Base-by-base conservation (phyloP, 23 tunicate genomes). In the Trididemnum nubilum region DNA sequence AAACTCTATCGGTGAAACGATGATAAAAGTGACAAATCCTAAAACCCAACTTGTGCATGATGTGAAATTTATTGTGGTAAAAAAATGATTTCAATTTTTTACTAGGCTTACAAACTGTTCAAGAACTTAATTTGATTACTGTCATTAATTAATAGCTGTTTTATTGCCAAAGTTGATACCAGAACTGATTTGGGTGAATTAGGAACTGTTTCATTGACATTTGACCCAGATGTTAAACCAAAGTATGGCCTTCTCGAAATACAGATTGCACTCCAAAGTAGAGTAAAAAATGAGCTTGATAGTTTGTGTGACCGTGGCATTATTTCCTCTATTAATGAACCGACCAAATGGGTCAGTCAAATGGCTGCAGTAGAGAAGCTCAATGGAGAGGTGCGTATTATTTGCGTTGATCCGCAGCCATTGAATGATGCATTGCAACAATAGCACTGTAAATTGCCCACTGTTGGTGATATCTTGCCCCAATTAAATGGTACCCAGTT, bases 331-430 rank as follows among this genome's bases (percentile, higher is more conserved):
- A 71, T 77, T 5, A 27, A 77, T 57, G 82, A 77, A 52, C 82
- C 82, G 36, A 29, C 82, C 7, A 36, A 54, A 2, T 77, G 82
- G 82, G 82, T 77, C 40, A 77, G 82, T 31, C 82, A 77, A 57
- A 77, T 77, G 82, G 82, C 82, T 4, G 82, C 31, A 3, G 70
- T 31, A 25, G 39, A 54, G 12, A 77, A 77, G 31, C 70, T 71
- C 2, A 54, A 77, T 77, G 69, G 82, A 7, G 70, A 57, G 29
- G 54, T 77, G 29, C 67, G 82, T 32, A 74, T 64, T 9, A n/a
- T 40, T 24, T 54, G 67, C 22, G 27, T 52, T 25, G 37, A 54
- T 38, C 82, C 67, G 25, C 82, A 77, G 31, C 82, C 82, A 3
- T 77, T 77, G 26, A 77, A 77, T 57, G 22, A 12, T 3, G 61